Evolutionary conservation across 2,888 invertebrate genomes (phyloP).

Genomic region (Fissipunctia ypsillon): DNA sequence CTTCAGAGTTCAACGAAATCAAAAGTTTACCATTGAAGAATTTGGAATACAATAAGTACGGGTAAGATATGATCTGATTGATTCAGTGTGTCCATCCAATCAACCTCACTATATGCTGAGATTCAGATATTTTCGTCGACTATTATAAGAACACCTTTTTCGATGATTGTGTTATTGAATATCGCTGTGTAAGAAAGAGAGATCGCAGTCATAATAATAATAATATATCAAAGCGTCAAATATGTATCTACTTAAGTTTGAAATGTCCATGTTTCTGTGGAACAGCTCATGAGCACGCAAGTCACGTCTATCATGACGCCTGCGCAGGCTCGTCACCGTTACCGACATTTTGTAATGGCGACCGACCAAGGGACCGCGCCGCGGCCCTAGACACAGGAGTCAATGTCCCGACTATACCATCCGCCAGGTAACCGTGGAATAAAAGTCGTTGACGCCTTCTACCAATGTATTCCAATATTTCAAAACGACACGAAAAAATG

Average conservation of each 20-base stretch:
- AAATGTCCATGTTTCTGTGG: conserved; percentile 51
- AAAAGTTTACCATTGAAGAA: conserved; percentile 47
- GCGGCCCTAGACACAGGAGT: conserved; percentile 81
- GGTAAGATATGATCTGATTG: conserved; percentile 38
- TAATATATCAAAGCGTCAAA: conserved; percentile 60
- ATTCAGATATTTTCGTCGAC: background rate
- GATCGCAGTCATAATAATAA: conserved; percentile 47
- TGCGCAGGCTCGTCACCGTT: conserved; percentile 78
- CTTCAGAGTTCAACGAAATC: conserved; percentile 60
- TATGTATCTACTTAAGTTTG: conserved; percentile 61
- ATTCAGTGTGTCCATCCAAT: conserved; percentile 20
- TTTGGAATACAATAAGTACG: conserved; percentile 57
- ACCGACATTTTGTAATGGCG: conserved; percentile 84
- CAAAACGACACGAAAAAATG: no score
- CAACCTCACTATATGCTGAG: conserved; percentile 1
- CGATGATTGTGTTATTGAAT: conserved; percentile 25
- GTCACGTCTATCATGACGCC: conserved; percentile 77
- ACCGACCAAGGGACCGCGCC: conserved; percentile 76
- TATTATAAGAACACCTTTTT: conserved; percentile 10
- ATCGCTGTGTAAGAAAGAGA: conserved; percentile 12
- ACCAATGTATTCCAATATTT: no score
- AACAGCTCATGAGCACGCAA: conserved; percentile 63
- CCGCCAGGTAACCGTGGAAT: no score
- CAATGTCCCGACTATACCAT: conserved; percentile 79
- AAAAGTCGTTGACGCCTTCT: no score